A percentile compares a stretch with the other conserved stretches of the same genome.
These are phyloP conservation scores for Hydractinia echinata DNA, from an alignment of 30 jellyfish, hydroid and myxozoan genomes.

Conservation along the genomic window DNA sequence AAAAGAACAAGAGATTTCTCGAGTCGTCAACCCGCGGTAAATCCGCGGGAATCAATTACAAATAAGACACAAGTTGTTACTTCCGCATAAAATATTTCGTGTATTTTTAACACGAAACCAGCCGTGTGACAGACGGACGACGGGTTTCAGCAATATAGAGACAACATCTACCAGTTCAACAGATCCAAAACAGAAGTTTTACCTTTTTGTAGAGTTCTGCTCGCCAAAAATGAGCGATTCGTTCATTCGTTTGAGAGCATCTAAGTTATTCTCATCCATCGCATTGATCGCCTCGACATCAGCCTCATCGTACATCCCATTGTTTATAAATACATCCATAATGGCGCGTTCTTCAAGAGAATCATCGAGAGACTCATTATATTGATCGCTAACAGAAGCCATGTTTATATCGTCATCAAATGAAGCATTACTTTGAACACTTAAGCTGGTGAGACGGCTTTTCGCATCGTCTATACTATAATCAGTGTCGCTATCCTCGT, in stretches of 20 bases:
- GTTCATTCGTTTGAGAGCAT: background rate
- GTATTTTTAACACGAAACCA: too few species aligned
- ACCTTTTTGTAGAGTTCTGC: too few species aligned
- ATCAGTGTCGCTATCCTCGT: background rate
- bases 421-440: background rate
- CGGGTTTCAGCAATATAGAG: too few species aligned
- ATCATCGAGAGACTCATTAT: constrained; percentile 28
- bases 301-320: constrained; percentile 8
- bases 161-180: too few species aligned
- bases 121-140: too few species aligned
- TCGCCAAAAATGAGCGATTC: background rate
- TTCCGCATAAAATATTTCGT: too few species aligned
- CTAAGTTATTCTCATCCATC: background rate
- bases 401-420: background rate
- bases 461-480: background rate
- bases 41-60: too few species aligned
- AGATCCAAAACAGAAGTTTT: too few species aligned
- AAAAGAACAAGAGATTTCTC: too few species aligned
- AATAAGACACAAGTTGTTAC: too few species aligned
- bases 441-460: background rate
- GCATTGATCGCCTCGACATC: background rate
- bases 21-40: too few species aligned
- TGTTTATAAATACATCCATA: constrained; percentile 5
- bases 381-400: constrained; percentile 8
- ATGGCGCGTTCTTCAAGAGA: constrained; percentile 28